phyloP scores from a whole-genome alignment of 2,797 vertebrate genomes.

The Pelodytes ibericus region DNA sequence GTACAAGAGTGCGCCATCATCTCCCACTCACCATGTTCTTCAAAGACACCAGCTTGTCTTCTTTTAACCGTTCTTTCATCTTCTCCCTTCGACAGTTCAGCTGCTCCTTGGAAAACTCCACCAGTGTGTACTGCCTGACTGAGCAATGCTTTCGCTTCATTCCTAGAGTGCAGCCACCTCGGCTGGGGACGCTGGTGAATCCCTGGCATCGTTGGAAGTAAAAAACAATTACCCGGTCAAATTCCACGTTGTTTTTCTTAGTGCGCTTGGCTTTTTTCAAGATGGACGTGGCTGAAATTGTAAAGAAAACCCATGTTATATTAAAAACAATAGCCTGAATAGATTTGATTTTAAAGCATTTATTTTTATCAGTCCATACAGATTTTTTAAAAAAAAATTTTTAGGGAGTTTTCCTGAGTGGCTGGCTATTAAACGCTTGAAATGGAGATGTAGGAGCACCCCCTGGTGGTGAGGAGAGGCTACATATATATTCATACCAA shows the following conservation, averaged over 20 bases:
- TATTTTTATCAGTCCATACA: too few species aligned
- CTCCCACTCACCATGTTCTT: constrained; percentile 63
- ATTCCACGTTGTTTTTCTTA: constrained; percentile 84
- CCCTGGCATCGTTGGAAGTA: constrained; percentile 97
- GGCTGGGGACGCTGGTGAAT: constrained; percentile 94
- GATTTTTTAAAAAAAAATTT: too few species aligned
- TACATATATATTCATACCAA: too few species aligned
- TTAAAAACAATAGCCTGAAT: too few species aligned
- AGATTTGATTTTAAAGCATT: too few species aligned
- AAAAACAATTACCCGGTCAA: constrained; percentile 92
- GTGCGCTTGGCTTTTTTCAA: constrained; percentile 86
- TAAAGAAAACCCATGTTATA: too few species aligned
- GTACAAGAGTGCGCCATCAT: too few species aligned
- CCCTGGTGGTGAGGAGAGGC: too few species aligned
- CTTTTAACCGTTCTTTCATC: constrained; percentile 82
- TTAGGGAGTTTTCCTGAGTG: too few species aligned
- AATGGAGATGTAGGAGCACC: too few species aligned
- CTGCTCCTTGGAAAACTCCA: constrained; percentile 88
- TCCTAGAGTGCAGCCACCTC: constrained; percentile 92
- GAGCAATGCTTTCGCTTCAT: constrained; percentile 87
- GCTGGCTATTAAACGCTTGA: too few species aligned
- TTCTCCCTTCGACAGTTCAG: constrained; percentile 79
- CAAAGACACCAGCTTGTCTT: constrained; percentile 87
- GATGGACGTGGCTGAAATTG: constrained; percentile 86
- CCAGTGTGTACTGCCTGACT: constrained; percentile 82